Evolutionary conservation across 2,797 vertebrate genomes (phyloP).

Genomic region (Chaunax sp.): DNA sequence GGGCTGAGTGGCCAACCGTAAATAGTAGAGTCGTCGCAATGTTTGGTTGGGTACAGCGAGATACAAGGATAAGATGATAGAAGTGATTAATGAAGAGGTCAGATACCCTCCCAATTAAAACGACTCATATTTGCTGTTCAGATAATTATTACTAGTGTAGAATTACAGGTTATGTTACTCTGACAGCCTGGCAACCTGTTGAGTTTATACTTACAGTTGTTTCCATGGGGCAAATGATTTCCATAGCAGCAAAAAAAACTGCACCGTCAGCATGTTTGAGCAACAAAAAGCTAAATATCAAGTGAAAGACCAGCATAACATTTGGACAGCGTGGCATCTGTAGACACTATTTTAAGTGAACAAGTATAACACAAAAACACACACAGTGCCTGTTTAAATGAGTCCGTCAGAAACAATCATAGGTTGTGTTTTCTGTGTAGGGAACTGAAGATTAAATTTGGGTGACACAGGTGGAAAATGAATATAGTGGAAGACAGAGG

Average conservation of each 20-base stretch:
- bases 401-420: not conserved
- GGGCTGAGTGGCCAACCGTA: not conserved
- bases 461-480: slow-evolving; percentile 41
- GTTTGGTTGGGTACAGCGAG: not conserved
- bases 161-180: not conserved
- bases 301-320: not conserved
- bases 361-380: not conserved
- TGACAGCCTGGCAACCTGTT: not conserved
- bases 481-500: slow-evolving; percentile 20
- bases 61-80: not conserved
- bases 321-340: not conserved
- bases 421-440: not conserved
- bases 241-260: slow-evolving; percentile 27
- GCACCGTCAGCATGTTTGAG: not conserved
- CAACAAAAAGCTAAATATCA: slow-evolving; percentile 2
- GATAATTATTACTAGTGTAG: not conserved
- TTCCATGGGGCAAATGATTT: not conserved
- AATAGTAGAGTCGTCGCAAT: not conserved
- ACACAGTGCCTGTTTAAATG: not conserved
- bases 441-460: slow-evolving; percentile 46
- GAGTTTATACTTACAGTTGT: not conserved
- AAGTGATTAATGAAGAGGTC: not conserved
- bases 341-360: not conserved
- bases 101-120: not conserved
- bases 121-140: not conserved